phyloP scores from a whole-genome alignment of 2,113 vertebrate genomes.

The Arvicanthis niloticus region DNA sequence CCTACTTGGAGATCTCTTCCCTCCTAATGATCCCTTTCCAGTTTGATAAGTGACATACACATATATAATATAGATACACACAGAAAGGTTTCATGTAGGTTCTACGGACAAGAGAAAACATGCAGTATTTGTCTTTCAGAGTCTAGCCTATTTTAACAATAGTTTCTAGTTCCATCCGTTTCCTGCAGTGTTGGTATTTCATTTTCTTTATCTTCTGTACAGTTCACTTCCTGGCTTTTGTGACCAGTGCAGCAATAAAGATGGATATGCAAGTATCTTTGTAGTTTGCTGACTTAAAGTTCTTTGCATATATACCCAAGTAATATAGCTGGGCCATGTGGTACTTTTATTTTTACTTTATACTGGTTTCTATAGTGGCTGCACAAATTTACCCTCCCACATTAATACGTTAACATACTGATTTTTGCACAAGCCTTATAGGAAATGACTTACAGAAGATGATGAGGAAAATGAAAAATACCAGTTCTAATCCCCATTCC shows the following conservation, averaged over 20 bases:
- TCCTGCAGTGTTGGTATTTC: not conserved
- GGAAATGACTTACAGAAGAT: not conserved
- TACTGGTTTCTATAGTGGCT: not conserved
- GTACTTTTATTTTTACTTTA: not conserved
- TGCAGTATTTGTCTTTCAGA: not conserved
- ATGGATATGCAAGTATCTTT: not conserved
- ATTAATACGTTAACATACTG: not conserved
- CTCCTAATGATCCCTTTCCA: not conserved
- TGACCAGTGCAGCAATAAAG: not conserved
- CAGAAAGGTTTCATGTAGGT: not conserved
- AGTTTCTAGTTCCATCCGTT: not conserved
- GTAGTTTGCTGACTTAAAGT: not conserved
- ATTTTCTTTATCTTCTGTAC: slow-evolving; percentile 10
- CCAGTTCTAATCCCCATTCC: not conserved
- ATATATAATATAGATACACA: not conserved
- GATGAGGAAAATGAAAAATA: slow-evolving; percentile 23
- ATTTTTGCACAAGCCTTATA: slow-evolving; percentile 15
- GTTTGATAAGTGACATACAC: not conserved
- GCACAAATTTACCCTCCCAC: not conserved
- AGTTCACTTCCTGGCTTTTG: not conserved
- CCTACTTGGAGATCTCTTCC: not conserved
- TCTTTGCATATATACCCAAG: not conserved
- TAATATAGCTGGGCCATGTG: not conserved
- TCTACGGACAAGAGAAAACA: not conserved
- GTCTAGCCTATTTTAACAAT: not conserved